These are phyloP conservation scores for Thalassoma bifasciatum DNA, from an alignment of 2,113 vertebrate species.

Conservation along the genomic window DNA sequence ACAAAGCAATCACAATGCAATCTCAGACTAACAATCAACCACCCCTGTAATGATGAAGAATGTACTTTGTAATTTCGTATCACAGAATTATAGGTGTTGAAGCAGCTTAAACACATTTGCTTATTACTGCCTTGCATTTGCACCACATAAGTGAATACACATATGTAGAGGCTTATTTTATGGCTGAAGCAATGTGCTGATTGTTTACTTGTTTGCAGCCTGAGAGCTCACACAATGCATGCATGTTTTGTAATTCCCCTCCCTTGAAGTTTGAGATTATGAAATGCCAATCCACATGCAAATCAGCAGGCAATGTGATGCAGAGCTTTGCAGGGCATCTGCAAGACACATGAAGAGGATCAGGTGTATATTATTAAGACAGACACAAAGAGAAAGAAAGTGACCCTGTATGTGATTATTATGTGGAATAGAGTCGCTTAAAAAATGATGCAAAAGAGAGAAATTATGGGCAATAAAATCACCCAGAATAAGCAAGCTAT, in stretches of 20 bases:
- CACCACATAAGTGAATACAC: not conserved
- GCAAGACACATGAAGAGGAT: not conserved
- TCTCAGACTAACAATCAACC: no score
- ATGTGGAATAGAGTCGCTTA: not conserved
- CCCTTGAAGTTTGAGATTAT: not conserved
- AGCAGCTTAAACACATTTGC: conserved; percentile 6
- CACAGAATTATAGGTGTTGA: conserved; percentile 1
- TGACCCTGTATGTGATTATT: not conserved
- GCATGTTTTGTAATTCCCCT: not conserved
- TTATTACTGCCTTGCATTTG: not conserved
- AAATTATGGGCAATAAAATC: not conserved
- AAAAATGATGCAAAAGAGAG: not conserved
- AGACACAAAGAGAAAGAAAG: not conserved
- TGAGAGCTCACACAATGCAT: not conserved
- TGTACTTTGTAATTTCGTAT: not conserved
- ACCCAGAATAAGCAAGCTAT: not conserved
- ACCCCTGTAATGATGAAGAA: not conserved
- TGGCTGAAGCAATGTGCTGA: not conserved
- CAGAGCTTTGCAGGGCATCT: not conserved
- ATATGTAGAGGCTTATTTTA: not conserved
- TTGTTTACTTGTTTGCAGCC: not conserved
- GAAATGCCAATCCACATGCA: not conserved
- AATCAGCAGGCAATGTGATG: no score
- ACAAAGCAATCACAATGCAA: no score
- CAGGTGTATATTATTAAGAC: not conserved